These are phyloP conservation scores for Perizoma flavofasciatum DNA, from an alignment of 2,888 invertebrate genomes.

Conservation along the genomic window DNA sequence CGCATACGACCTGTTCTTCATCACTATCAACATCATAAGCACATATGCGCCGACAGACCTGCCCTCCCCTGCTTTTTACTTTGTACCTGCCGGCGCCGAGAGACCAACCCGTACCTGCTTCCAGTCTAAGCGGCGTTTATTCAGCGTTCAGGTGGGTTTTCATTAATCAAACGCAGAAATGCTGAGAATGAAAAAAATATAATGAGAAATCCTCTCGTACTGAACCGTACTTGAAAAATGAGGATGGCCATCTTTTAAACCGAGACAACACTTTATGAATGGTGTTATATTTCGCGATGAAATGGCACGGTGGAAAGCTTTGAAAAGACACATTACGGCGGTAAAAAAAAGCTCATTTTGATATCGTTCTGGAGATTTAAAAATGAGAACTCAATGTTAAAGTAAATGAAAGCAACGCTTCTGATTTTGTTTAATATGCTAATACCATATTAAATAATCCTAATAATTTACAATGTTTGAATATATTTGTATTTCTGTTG, in stretches of 20 bases:
- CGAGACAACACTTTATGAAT: conserved; percentile 42
- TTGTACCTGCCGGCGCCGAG: too few relatives aligned
- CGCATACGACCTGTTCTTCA: too few relatives aligned
- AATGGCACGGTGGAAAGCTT: not conserved
- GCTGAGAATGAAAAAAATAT: conserved; percentile 39
- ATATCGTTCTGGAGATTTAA: not conserved
- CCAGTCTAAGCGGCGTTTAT: conserved; percentile 10
- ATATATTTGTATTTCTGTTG: too few relatives aligned
- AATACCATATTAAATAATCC: too few relatives aligned
- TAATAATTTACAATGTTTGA: too few relatives aligned
- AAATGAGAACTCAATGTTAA: too few relatives aligned
- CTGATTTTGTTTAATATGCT: too few relatives aligned
- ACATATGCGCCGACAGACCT: too few relatives aligned
- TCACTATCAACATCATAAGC: too few relatives aligned
- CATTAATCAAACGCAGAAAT: conserved; percentile 51
- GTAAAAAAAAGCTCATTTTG: conserved; percentile 11
- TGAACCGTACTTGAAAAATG: conserved; percentile 40
- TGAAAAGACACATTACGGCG: conserved; percentile 11
- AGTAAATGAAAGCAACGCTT: too few relatives aligned
- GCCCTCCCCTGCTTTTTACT: too few relatives aligned
- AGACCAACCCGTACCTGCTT: not conserved
- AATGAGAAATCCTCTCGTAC: conserved; percentile 26
- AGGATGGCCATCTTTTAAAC: conserved; percentile 43
- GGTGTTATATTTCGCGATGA: conserved; percentile 8
- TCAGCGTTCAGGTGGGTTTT: conserved; percentile 42